phyloP scores from a whole-genome alignment of 2,797 vertebrate genomes.

The Eulemur coronatus region DNA sequence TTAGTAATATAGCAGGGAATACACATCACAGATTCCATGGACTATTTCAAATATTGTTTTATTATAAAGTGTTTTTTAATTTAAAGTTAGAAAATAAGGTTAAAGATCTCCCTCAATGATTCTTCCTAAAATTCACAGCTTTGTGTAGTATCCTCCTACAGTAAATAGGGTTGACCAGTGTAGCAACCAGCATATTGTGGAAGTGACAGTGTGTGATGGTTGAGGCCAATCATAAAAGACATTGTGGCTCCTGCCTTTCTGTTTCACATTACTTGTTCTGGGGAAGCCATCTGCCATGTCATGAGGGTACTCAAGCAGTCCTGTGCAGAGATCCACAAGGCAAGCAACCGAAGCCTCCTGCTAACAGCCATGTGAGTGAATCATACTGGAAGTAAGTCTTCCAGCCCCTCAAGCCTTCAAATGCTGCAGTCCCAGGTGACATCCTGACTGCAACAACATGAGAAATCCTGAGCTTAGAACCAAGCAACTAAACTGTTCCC shows the following conservation, averaged over 20 bases:
- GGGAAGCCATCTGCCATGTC: background rate
- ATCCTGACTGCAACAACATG: background rate
- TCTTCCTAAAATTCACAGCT: background rate
- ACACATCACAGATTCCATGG: background rate
- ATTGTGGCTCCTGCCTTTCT: background rate
- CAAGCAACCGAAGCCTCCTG: background rate
- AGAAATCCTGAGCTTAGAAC: background rate
- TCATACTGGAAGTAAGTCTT: background rate
- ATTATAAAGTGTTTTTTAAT: background rate
- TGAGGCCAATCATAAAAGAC: background rate
- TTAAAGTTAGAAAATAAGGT: background rate
- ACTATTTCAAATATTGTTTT: background rate
- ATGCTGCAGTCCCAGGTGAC: background rate
- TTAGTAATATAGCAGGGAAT: background rate
- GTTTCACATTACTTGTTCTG: background rate
- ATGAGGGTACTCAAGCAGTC: background rate
- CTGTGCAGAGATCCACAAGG: background rate
- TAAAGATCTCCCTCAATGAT: background rate
- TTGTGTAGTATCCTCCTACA: background rate
- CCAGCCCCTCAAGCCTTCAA: background rate
- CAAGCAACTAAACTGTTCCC: background rate
- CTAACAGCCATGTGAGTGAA: background rate
- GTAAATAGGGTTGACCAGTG: background rate
- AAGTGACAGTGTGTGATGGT: background rate
- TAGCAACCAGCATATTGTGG: background rate